Base-by-base conservation (phyloP, 2,888 invertebrate species). In the Lepeophtheirus nordmannii region DNA sequence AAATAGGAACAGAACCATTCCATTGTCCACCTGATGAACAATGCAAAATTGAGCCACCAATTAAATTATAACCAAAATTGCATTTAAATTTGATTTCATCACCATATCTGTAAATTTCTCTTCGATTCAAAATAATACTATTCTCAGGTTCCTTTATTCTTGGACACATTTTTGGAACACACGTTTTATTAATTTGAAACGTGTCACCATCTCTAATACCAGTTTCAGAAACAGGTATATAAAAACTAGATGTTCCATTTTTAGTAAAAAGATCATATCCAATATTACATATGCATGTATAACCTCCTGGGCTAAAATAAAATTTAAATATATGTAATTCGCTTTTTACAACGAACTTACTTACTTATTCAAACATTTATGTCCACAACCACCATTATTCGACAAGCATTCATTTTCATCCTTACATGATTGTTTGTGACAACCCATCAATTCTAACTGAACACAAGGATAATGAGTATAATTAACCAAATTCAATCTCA, bases 1-100 rank as follows among this genome's bases (percentile, higher is more conserved):
- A 97, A 76, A 87, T 86, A 7, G 97, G 96, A 57, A 86, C 83
- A 8, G 89, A 85, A 71, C 91, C 91, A 74, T 93, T 92, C 97
- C 96, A 97, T 40, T 81, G 82, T 61, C 96, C 96, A 74, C 85
- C 86, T 7, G 89, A 87, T 1, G 87, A 85, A 75, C 96, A 97
- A 66, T 88, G 80, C 20, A 96, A 78, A 8, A 87, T 84, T 0
- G 89, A 83, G 62, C 87, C 85, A 63, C 94, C 94, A 68, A 86
- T 84, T 83, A 94, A 86, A 0, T 91, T 86, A 74, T 89, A 91
- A 20, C 96, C 96, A 75, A 94, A 93, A 72, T 91, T 84, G 74
- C 96, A 96, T 73, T 90, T 89, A 81, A 94, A 94, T 70, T 83
- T 84, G 0, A 92, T 85, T 57, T 87, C 80, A 75, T 93, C 92